Conservation (phyloP, 2,113 vertebrate species). For the Casuarius casuarius region DNA sequence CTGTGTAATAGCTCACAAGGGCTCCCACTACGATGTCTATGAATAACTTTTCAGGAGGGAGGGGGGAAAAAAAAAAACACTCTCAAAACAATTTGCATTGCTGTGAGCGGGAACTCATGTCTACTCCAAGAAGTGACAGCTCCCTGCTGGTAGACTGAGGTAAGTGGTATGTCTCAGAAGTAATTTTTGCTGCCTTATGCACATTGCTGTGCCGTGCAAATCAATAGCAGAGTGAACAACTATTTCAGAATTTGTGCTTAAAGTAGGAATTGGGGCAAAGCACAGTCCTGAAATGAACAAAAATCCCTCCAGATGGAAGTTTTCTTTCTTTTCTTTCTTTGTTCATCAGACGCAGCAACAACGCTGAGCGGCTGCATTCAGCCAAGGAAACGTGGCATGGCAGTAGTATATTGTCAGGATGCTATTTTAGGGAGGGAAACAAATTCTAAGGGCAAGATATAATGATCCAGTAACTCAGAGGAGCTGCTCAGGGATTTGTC, state of each 20-base stretch:
- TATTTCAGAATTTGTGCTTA: not conserved
- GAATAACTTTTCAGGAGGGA: not conserved
- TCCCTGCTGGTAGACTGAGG: not conserved
- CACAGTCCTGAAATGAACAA: not conserved
- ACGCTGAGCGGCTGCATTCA: not conserved
- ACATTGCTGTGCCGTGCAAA: accelerated
- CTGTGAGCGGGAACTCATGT: not conserved
- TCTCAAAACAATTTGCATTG: not conserved
- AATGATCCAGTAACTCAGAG: not conserved
- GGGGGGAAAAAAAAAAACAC: not conserved
- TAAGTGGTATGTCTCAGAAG: not conserved
- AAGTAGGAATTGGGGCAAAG: not conserved
- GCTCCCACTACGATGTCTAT: not conserved
- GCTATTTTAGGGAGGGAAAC: not conserved
- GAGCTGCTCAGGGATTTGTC: not conserved
- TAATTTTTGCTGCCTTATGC: not conserved
- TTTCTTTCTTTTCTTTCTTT: not conserved
- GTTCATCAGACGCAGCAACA: not conserved
- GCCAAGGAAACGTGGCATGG: not conserved
- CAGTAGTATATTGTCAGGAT: not conserved
- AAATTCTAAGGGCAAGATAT: not conserved
- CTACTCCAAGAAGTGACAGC: not conserved
- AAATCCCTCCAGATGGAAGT: not conserved
- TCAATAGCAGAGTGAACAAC: not conserved
- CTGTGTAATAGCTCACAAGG: accelerated